A percentile compares a stretch with the other conserved stretches of the same genome.
These are phyloP conservation scores for Siniperca scherzeri DNA, from an alignment of 2,797 vertebrate species.

Conservation along the genomic window DNA sequence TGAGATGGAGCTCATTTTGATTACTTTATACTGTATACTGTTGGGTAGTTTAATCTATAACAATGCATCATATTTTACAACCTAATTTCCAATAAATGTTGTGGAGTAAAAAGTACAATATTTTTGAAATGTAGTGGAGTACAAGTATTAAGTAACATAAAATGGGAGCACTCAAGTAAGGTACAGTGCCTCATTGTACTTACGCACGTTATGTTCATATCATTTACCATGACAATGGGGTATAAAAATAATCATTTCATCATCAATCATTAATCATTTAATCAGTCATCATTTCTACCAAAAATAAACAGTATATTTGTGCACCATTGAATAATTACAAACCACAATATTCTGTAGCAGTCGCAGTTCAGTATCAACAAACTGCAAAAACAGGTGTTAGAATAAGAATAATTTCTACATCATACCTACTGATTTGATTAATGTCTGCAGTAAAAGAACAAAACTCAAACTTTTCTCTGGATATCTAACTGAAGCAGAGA, in stretches of 20 bases:
- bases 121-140: no score
- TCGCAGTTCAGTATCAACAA: neutral
- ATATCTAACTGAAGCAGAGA: neutral
- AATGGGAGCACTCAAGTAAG: no score
- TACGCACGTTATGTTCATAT: no score
- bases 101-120: no score
- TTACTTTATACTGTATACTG: neutral
- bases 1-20: neutral
- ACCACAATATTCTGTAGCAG: neutral
- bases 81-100: no score
- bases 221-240: no score
- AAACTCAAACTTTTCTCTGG: neutral
- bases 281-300: no score
- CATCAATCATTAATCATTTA: no score
- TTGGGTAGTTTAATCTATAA: neutral
- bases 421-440: neutral
- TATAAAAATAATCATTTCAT: no score
- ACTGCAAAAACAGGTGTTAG: neutral
- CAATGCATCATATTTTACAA: neutral
- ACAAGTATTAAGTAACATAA: no score
- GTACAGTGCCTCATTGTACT: no score
- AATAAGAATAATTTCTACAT: neutral
- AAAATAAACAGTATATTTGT: no score
- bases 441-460: constrained; percentile 1
- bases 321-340: neutral